Evolutionary conservation across 2,113 vertebrate genomes (phyloP).

Genomic region (Morone chrysops): DNA sequence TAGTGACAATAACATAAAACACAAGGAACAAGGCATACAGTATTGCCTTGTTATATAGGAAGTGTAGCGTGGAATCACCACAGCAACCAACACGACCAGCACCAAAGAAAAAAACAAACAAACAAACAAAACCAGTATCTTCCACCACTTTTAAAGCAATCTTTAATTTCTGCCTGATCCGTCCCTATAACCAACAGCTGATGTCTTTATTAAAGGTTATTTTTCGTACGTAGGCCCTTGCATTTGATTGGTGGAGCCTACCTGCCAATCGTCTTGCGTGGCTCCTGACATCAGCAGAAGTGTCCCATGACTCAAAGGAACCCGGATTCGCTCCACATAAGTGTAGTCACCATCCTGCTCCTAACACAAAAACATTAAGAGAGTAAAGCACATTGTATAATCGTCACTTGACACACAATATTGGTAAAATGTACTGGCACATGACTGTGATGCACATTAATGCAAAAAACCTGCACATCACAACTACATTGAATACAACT

Average conservation of each 20-base stretch:
- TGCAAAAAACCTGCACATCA: not conserved
- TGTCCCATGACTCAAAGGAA: conserved; percentile 91
- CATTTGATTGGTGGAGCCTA: conserved; percentile 52
- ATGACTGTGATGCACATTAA: not conserved
- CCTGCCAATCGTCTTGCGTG: conserved; percentile 97
- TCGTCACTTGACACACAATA: not conserved
- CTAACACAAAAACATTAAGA: conserved; percentile 74
- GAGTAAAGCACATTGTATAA: not conserved
- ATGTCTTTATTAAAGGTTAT: too few relatives aligned
- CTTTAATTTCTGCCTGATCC: not conserved
- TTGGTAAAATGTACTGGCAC: not conserved
- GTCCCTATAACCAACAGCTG: not conserved
- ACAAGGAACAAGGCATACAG: not conserved
- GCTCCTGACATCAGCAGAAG: conserved; percentile 96
- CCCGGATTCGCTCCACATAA: conserved; percentile 86
- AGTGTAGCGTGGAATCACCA: not conserved
- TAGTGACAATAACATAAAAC: not conserved
- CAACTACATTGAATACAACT: not conserved
- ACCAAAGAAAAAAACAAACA: not conserved
- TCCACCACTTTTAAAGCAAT: not conserved
- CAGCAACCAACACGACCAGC: not conserved
- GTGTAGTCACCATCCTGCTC: conserved; percentile 92
- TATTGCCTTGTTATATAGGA: too few relatives aligned
- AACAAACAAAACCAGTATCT: not conserved
- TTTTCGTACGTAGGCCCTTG: not conserved